Conservation (phyloP, 2,888 invertebrate species). For the Cecidostiba fungosa region DNA sequence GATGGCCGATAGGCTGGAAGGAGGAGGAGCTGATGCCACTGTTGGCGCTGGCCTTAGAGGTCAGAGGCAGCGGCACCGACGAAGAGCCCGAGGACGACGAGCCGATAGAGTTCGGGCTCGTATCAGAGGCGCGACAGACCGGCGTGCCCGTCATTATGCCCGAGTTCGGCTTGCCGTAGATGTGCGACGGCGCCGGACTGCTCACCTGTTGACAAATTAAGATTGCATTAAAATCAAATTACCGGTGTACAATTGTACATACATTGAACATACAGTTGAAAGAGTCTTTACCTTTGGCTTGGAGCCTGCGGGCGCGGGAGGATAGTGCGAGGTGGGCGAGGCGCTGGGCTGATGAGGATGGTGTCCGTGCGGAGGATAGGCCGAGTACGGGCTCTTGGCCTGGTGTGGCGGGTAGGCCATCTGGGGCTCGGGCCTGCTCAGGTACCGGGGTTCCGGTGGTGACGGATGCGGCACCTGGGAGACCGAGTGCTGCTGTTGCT, state of each 20-base stretch:
- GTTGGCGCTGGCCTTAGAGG: constrained; percentile 82
- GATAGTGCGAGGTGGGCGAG: constrained; percentile 81
- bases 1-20: constrained; percentile 59
- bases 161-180: constrained; percentile 85
- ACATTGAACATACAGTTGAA: too few species aligned
- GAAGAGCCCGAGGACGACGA: constrained; percentile 58
- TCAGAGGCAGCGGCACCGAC: constrained; percentile 82
- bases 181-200: constrained; percentile 89
- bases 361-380: constrained; percentile 77
- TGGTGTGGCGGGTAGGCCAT: constrained; percentile 73
- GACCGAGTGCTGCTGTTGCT: constrained; percentile 68
- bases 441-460: constrained; percentile 76
- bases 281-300: constrained; percentile 73
- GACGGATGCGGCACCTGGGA: constrained; percentile 77
- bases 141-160: constrained; percentile 83
- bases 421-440: constrained; percentile 76
- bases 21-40: constrained; percentile 75
- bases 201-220: constrained; percentile 81
- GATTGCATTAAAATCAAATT: neutral
- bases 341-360: constrained; percentile 76
- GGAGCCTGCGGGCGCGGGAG: constrained; percentile 82
- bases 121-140: constrained; percentile 80
- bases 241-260: too few species aligned
- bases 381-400: constrained; percentile 78
- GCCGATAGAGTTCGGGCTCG: constrained; percentile 59